Conservation (phyloP, 1,140 invertebrate species). For the Zaprionus kolodkinae region DNA sequence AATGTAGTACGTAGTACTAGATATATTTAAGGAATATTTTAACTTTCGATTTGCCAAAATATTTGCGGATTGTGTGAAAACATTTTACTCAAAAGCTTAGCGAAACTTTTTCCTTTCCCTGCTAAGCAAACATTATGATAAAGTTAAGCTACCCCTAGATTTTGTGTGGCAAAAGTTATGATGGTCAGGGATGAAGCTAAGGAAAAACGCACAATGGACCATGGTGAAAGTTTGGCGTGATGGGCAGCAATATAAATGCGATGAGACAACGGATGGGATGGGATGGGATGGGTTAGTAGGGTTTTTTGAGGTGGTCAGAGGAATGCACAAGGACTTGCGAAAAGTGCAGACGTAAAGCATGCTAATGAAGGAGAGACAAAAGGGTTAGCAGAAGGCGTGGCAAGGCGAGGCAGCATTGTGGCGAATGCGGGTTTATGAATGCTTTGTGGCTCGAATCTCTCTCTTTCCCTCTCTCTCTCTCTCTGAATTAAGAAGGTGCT, state of each 20-base stretch:
- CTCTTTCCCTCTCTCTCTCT: slow-evolving; percentile 3
- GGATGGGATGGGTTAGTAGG: not conserved
- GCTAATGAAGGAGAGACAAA: slow-evolving; percentile 57
- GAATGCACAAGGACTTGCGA: slow-evolving; percentile 23
- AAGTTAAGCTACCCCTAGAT: slow-evolving; percentile 24
- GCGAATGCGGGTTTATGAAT: slow-evolving; percentile 49
- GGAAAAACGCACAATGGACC: slow-evolving; percentile 29
- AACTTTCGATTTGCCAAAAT: not conserved
- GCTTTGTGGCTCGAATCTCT: slow-evolving; percentile 38
- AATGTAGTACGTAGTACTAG: not conserved
- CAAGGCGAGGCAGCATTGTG: slow-evolving; percentile 17
- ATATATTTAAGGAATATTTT: slow-evolving; percentile 1
- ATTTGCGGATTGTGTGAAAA: not conserved
- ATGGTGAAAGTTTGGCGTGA: slow-evolving; percentile 38
- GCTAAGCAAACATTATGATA: slow-evolving; percentile 25
- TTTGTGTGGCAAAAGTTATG: slow-evolving; percentile 9
- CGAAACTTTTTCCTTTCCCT: not conserved
- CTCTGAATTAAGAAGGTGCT: slow-evolving; percentile 27
- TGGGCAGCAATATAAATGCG: slow-evolving; percentile 39
- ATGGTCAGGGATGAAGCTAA: slow-evolving; percentile 9
- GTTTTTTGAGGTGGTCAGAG: not conserved
- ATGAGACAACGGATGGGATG: not conserved
- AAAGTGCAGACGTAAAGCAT: slow-evolving; percentile 26
- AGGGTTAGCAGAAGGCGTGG: slow-evolving; percentile 11
- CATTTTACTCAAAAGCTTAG: not conserved